Evolutionary conservation across 2,113 vertebrate species (phyloP).

Genomic region (Chunga burmeisteri): DNA sequence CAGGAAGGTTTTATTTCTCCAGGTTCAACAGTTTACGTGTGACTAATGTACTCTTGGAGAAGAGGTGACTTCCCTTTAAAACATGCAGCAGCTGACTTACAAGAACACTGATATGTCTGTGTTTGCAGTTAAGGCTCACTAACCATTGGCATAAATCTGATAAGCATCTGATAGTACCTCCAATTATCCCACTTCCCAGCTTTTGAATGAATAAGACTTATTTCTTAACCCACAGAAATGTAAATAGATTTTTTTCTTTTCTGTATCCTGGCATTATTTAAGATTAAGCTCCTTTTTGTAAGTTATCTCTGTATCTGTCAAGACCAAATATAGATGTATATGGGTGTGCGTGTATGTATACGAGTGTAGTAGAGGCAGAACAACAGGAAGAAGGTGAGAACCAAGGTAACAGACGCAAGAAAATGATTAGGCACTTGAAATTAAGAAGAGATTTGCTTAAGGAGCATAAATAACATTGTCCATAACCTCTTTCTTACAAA

Average conservation of each 20-base stretch:
- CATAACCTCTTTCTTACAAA: background rate
- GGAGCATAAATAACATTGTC: background rate
- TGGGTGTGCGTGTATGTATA: background rate
- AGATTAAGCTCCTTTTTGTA: background rate
- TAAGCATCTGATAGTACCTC: background rate
- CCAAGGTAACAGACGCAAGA: background rate
- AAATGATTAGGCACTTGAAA: background rate
- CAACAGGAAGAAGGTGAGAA: background rate
- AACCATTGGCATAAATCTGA: background rate
- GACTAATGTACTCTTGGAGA: background rate
- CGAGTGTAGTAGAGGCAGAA: background rate
- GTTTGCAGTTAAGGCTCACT: constrained; percentile 5
- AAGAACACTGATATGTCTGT: background rate
- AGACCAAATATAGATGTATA: background rate
- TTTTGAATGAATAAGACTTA: background rate
- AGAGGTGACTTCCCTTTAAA: background rate
- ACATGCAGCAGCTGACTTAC: background rate
- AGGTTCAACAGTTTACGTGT: constrained; percentile 25
- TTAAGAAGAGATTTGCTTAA: background rate
- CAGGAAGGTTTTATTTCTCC: constrained; percentile 22
- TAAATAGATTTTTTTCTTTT: background rate
- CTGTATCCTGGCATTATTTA: background rate
- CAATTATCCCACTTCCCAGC: background rate
- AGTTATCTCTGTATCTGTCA: background rate
- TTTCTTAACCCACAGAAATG: background rate